Conservation (phyloP, 2,113 vertebrate genomes). For the Urocolius indicus region DNA sequence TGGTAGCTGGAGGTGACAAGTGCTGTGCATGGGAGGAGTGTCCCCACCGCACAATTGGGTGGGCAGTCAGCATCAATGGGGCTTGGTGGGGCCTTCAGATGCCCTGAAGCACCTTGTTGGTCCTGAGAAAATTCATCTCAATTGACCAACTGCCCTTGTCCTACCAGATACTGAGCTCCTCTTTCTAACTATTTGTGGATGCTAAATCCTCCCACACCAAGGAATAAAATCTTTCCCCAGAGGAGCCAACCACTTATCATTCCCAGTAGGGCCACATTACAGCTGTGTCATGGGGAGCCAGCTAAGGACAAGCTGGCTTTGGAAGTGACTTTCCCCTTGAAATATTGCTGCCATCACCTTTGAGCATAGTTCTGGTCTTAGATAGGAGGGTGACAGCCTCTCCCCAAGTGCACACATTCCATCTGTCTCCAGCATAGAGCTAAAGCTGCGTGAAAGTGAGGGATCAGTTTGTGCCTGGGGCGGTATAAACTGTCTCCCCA, state of each 20-base stretch:
- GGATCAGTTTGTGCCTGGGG: neutral
- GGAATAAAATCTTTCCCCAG: neutral
- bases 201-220: neutral
- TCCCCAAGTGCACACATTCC: accelerated
- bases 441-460: neutral
- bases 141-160: neutral
- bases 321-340: neutral
- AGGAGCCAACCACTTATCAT: neutral
- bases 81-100: neutral
- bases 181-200: neutral
- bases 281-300: neutral
- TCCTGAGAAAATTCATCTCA: neutral
- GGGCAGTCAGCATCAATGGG: accelerated
- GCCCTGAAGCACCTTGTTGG: neutral
- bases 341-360: neutral
- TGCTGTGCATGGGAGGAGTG: accelerated
- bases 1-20: neutral
- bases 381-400: accelerated
- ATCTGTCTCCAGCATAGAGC: neutral
- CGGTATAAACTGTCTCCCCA: neutral
- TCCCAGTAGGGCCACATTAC: neutral
- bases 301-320: neutral
- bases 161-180: neutral
- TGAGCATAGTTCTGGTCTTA: neutral
- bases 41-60: accelerated